These are phyloP conservation scores for Tinea pellionella DNA, from an alignment of 2,888 invertebrate genomes.

Conservation along the genomic window DNA sequence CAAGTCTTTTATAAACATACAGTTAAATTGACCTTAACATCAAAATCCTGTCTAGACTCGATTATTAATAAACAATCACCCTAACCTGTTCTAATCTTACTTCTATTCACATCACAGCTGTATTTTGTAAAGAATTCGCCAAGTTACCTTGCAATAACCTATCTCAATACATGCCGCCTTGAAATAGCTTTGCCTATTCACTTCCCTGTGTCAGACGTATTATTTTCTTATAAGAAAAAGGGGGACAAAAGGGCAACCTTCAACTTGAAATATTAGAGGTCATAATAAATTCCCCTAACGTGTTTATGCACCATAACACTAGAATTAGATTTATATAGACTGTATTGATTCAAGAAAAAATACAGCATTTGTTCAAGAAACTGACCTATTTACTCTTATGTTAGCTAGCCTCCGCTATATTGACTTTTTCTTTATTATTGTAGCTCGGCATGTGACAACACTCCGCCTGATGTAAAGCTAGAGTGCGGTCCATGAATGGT, in stretches of 20 bases:
- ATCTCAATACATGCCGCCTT: conserved; percentile 56
- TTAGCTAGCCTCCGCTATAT: too few relatives aligned
- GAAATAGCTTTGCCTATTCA: conserved; percentile 48
- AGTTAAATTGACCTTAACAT: background rate
- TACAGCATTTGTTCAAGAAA: too few relatives aligned
- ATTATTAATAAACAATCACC: conserved; percentile 3
- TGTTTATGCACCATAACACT: background rate
- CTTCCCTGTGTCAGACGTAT: conserved; percentile 42
- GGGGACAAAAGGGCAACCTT: conserved; percentile 49
- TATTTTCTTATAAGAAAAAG: conserved; percentile 34
- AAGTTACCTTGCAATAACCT: conserved; percentile 47
- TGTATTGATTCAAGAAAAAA: background rate
- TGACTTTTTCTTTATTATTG: too few relatives aligned
- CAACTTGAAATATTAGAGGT: conserved; percentile 64
- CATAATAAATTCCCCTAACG: conserved; percentile 25
- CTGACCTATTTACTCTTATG: too few relatives aligned
- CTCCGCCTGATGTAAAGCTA: too few relatives aligned
- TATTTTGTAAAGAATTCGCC: conserved; percentile 39
- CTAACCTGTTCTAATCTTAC: conserved; percentile 28
- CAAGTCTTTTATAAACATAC: background rate
- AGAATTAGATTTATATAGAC: background rate
- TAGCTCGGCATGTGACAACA: too few relatives aligned
- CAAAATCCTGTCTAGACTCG: conserved; percentile 7
- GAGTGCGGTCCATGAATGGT: too few relatives aligned
- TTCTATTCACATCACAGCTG: conserved; percentile 36